Evolutionary conservation across 2,888 invertebrate genomes (phyloP).

Genomic region (Argyresthia goedartella): DNA sequence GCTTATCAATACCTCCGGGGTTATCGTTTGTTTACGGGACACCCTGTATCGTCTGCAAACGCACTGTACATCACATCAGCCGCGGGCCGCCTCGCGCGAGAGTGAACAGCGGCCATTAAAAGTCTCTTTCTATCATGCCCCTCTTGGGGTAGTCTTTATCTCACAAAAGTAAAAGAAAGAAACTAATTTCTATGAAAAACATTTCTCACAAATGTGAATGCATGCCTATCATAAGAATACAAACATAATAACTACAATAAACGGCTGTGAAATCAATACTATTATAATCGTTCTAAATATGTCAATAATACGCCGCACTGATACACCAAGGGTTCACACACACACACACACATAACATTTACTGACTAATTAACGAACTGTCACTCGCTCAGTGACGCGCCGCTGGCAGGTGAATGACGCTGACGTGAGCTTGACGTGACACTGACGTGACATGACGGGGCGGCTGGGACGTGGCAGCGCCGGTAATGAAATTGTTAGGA

Average conservation of each 20-base stretch:
- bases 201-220: no score
- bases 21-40: no score
- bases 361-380: slow-evolving; percentile 62
- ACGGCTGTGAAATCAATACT: neutral
- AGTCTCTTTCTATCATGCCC: no score
- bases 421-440: slow-evolving; percentile 24
- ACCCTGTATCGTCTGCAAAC: no score
- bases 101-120: no score
- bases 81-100: no score
- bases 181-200: no score
- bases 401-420: slow-evolving; percentile 21
- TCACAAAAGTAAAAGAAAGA: no score
- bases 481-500: slow-evolving; percentile 60
- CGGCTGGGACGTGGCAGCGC: slow-evolving; percentile 19
- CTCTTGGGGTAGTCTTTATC: no score
- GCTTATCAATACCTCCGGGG: no score
- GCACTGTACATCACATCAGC: no score
- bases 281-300: neutral
- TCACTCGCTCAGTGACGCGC: slow-evolving; percentile 29
- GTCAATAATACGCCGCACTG: neutral
- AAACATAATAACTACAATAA: neutral
- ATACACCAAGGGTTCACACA: neutral
- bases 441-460: slow-evolving; percentile 23
- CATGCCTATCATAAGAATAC: neutral
- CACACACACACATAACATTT: neutral